phyloP scores from a whole-genome alignment of 1,140 invertebrate species.

The Cheumatopsyche charites region DNA sequence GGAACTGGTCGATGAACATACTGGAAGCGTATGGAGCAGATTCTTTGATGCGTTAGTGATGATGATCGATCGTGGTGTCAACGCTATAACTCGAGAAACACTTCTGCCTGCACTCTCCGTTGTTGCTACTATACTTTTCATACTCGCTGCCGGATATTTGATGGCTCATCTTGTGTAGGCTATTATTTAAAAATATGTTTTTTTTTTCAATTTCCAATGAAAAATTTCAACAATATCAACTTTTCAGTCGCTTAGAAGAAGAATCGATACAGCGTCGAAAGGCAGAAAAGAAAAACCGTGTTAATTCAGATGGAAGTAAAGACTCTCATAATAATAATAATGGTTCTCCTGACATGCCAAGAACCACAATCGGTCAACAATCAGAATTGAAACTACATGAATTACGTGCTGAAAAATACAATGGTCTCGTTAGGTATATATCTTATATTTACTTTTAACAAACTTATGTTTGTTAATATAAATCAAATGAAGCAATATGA shows the following conservation, averaged over 20 bases:
- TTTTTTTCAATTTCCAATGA: no score
- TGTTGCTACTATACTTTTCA: constrained; percentile 79
- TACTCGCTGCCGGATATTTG: constrained; percentile 82
- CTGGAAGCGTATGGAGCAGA: constrained; percentile 73
- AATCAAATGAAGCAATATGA: not conserved
- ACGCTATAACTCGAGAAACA: constrained; percentile 80
- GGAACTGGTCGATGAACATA: constrained; percentile 78
- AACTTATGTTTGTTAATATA: not conserved
- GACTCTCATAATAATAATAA: constrained; percentile 58
- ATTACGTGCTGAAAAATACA: constrained; percentile 92
- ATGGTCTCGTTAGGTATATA: constrained; percentile 80
- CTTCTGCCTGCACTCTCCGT: constrained; percentile 82
- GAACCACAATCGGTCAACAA: constrained; percentile 52
- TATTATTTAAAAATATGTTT: no score
- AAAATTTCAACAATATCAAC: no score
- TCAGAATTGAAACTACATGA: constrained; percentile 87
- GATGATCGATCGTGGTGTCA: constrained; percentile 75
- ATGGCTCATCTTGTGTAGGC: constrained; percentile 88
- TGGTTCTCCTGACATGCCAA: constrained; percentile 37
- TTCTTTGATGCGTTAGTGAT: constrained; percentile 71
- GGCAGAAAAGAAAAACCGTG: constrained; percentile 57
- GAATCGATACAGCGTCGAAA: constrained; percentile 72
- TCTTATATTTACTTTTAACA: no score
- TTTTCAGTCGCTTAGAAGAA: constrained; percentile 76
- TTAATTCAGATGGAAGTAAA: constrained; percentile 43